Base-by-base conservation (phyloP, 2,888 invertebrate species). In the Camponotus fellah region DNA sequence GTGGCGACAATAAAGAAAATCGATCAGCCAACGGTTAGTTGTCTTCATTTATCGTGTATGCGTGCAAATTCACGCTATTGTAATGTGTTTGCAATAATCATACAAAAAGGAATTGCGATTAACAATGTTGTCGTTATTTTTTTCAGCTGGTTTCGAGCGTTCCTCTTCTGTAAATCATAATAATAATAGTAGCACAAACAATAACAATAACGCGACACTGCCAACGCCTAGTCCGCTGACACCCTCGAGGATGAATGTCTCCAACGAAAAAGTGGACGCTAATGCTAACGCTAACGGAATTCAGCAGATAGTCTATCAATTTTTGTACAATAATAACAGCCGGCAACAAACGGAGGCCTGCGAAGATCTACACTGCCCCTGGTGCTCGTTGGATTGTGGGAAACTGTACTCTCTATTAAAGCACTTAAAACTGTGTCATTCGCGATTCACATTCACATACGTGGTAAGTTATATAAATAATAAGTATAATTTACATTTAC, bases 261-360 rank as follows among this genome's bases (percentile, higher is more conserved):
- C 91, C 56, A 90, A 87, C 69, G 93, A 94, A 58, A 94, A 94
- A 86, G 86, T 90, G 58, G 93, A 94, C 37, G 88, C 86, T 26
- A 91, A 91, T 21, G 87, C 88, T 56, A 91, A 91, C 26, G 87
- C 88, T 53, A 77, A 77, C 80, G 89, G 88, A 79, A 96, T 97
- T 37, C 96, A 97, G 89, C 97, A 98, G 95, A 98, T 99, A 88
- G 98, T 98, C 88, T 99, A 99, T 95, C 99, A 99, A 95, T 99
- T 99, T 95, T 96, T 99, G 90, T 99, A 99, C 94, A 99, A 98
- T 95, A 99, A 98, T 95, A 99, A 98, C 94, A 98, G 98, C 64
- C 96, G 99, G 66, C 99, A 99, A 94, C 99, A 99, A 95, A 99
- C 99, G 0, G 99, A 99, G 95, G 98, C 98, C 12, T 97, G 98